Evolutionary conservation across 1,140 invertebrate species (phyloP).

Genomic region (Heliconius nattereri): DNA sequence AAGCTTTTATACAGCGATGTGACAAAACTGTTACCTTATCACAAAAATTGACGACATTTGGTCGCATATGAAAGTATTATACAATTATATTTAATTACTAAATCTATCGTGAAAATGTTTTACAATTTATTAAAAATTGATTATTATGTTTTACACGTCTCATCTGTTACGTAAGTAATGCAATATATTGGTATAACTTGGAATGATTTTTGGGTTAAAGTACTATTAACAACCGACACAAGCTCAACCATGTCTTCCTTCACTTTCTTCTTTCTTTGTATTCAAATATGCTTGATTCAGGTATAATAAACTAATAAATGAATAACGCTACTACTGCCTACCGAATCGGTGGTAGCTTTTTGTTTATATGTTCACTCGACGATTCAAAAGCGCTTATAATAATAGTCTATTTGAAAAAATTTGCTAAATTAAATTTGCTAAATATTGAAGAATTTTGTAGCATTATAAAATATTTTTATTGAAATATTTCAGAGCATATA

Average conservation of each 20-base stretch:
- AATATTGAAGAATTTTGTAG: background rate
- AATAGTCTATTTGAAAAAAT: no score
- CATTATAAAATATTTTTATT: background rate
- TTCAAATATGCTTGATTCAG: slow-evolving; percentile 1
- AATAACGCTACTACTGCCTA: no score
- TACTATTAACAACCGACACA: background rate
- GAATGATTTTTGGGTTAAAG: background rate
- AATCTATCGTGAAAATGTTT: background rate
- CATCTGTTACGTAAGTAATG: background rate
- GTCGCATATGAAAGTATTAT: background rate
- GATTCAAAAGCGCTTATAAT: no score
- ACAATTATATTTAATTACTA: background rate
- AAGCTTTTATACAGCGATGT: background rate
- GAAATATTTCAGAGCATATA: slow-evolving; percentile 25
- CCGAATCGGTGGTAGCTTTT: background rate
- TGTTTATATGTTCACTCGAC: no score
- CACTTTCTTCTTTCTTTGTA: background rate
- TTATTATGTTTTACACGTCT: background rate
- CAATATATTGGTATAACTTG: background rate
- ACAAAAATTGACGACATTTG: background rate
- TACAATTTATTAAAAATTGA: background rate
- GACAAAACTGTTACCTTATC: background rate
- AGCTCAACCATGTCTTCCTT: slow-evolving; percentile 1
- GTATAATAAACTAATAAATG: background rate
- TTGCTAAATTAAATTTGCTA: no score